Conservation (phyloP, 2,888 invertebrate species). For the Ditula angustiorana region DNA sequence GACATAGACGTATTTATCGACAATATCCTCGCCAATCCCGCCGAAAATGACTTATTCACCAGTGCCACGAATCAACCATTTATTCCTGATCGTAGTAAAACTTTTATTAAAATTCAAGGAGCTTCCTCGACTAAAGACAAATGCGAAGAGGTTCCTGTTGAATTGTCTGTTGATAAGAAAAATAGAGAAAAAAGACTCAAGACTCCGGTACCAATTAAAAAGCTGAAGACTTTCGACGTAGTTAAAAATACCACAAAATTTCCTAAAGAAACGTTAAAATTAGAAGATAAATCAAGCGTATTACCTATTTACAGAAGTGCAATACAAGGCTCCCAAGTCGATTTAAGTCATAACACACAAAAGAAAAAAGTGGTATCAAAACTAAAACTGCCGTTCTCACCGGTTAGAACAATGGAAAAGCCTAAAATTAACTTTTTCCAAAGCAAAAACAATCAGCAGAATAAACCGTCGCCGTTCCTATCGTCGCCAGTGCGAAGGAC, state of each 20-base stretch:
- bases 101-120: conserved; percentile 67
- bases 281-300: conserved; percentile 68
- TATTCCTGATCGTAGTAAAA: conserved; percentile 66
- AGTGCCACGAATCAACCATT: conserved; percentile 61
- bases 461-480: conserved; percentile 69
- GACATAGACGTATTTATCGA: conserved; percentile 77
- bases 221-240: conserved; percentile 68
- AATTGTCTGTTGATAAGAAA: conserved; percentile 61
- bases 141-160: conserved; percentile 52
- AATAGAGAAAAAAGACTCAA: conserved; percentile 67
- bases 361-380: conserved; percentile 72
- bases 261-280: conserved; percentile 57
- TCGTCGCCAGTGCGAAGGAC: conserved; percentile 76
- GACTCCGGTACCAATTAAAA: conserved; percentile 69
- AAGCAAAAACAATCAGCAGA: conserved; percentile 63
- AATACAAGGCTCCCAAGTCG: conserved; percentile 59
- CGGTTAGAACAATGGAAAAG: conserved; percentile 75
- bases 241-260: conserved; percentile 60
- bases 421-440: conserved; percentile 78
- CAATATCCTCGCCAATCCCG: conserved; percentile 64
- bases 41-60: conserved; percentile 58
- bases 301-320: conserved; percentile 74
- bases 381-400: conserved; percentile 77
- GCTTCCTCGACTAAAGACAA: conserved; percentile 54
- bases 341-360: conserved; percentile 57